A percentile compares a stretch with the other conserved stretches of the same genome.
phyloP scores from a whole-genome alignment of 2,888 invertebrate species.

The Lasioglossum leucozonium region DNA sequence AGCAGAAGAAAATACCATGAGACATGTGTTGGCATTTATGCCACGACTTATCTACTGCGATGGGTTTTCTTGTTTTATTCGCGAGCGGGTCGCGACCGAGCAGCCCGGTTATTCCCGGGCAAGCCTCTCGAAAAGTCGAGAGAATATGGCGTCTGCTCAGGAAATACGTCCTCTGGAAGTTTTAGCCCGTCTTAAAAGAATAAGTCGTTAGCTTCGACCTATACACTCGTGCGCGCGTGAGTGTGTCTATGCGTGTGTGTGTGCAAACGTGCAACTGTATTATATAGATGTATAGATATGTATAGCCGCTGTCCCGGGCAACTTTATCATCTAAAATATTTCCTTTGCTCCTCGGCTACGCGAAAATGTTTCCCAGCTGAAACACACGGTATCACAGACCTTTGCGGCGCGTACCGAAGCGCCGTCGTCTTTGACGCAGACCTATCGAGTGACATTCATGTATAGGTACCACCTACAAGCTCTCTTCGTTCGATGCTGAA shows the following conservation, averaged over 20 bases:
- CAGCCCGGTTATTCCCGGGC: constrained; percentile 47
- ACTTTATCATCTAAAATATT: constrained; percentile 40
- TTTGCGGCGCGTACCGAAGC: neutral
- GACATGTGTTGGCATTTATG: constrained; percentile 70
- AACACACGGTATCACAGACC: neutral
- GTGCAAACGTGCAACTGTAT: neutral
- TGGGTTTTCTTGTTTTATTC: constrained; percentile 57
- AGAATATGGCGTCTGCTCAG: constrained; percentile 44
- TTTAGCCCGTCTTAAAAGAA: constrained; percentile 52
- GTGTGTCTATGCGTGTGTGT: neutral
- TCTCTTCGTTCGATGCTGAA: too few relatives aligned
- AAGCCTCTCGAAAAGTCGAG: constrained; percentile 52
- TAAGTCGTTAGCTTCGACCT: constrained; percentile 55
- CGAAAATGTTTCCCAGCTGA: neutral
- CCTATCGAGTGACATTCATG: neutral
- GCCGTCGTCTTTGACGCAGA: neutral
- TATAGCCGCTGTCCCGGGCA: neutral
- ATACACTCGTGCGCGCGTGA: neutral
- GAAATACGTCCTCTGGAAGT: constrained; percentile 47
- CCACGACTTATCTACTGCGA: constrained; percentile 65
- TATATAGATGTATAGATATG: neutral
- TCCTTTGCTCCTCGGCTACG: neutral
- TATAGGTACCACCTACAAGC: neutral
- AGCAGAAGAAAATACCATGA: constrained; percentile 58
- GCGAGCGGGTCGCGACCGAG: constrained; percentile 36